A percentile compares a stretch with the other conserved stretches of the same genome.
These are phyloP conservation scores for Trinorchestia longiramus DNA, from an alignment of 1,140 invertebrate species.

Conservation along the genomic window DNA sequence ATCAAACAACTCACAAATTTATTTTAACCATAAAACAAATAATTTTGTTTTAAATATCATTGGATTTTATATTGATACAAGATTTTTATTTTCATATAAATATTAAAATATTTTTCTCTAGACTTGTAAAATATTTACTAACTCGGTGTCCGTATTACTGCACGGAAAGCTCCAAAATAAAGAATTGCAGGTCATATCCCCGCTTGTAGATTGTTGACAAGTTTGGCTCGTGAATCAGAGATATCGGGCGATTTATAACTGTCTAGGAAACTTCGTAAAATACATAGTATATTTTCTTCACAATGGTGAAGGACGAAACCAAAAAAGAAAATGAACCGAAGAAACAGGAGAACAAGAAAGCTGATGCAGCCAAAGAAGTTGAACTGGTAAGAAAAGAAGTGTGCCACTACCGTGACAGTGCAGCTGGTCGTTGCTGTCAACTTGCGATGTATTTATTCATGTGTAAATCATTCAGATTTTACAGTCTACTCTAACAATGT, in stretches of 20 bases:
- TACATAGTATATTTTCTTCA: neutral
- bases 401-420: neutral
- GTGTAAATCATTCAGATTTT: too few relatives aligned
- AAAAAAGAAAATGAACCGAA: slow-evolving; percentile 59
- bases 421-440: neutral
- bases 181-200: slow-evolving; percentile 33
- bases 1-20: too few relatives aligned
- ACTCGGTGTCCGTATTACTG: neutral
- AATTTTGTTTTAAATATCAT: too few relatives aligned
- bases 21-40: too few relatives aligned
- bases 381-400: slow-evolving; percentile 48
- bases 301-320: slow-evolving; percentile 58
- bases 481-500: too few relatives aligned
- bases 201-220: neutral
- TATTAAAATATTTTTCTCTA: neutral
- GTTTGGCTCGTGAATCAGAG: neutral
- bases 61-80: too few relatives aligned
- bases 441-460: too few relatives aligned
- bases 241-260: neutral
- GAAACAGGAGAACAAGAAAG: slow-evolving; percentile 58
- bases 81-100: too few relatives aligned
- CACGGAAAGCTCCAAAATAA: neutral
- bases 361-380: slow-evolving; percentile 59
- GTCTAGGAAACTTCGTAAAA: neutral
- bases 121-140: neutral